Evolutionary conservation across 2,888 invertebrate genomes (phyloP).

Genomic region (Dolichopus griseipennis): DNA sequence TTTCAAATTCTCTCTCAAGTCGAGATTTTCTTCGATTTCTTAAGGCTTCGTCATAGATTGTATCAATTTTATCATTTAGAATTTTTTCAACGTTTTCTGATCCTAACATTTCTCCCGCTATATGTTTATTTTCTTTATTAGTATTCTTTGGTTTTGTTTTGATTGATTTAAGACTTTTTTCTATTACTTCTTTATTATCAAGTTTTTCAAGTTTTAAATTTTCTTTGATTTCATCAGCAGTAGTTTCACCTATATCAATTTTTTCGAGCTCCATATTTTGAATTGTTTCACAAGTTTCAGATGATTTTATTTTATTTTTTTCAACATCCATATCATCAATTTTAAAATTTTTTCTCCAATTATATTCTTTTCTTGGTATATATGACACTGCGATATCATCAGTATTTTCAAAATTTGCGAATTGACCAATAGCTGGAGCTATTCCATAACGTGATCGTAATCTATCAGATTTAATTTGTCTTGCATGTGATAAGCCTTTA

Average conservation of each 20-base stretch:
- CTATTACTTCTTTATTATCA: not conserved
- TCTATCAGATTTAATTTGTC: slow-evolving; percentile 28
- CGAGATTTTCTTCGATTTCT: not conserved
- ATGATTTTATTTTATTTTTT: not conserved
- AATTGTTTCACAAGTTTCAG: too few species aligned
- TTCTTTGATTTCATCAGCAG: too few species aligned
- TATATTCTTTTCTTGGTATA: slow-evolving; percentile 39
- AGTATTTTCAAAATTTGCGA: slow-evolving; percentile 24
- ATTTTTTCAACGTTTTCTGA: not conserved
- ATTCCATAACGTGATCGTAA: slow-evolving; percentile 38
- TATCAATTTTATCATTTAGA: not conserved
- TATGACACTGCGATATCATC: slow-evolving; percentile 35
- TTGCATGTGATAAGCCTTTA: not conserved
- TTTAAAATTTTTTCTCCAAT: slow-evolving; percentile 41
- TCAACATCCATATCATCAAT: slow-evolving; percentile 31
- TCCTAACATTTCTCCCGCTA: not conserved
- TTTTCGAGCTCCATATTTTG: too few species aligned
- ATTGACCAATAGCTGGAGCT: slow-evolving; percentile 28
- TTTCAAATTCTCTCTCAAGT: not conserved
- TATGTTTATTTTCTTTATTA: not conserved
- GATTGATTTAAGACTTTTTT: not conserved
- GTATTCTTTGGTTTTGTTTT: not conserved
- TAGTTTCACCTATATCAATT: too few species aligned
- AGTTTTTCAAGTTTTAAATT: too few species aligned
- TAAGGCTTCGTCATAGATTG: not conserved